phyloP scores from a whole-genome alignment of 2,888 invertebrate species.

The Meganola albula region DNA sequence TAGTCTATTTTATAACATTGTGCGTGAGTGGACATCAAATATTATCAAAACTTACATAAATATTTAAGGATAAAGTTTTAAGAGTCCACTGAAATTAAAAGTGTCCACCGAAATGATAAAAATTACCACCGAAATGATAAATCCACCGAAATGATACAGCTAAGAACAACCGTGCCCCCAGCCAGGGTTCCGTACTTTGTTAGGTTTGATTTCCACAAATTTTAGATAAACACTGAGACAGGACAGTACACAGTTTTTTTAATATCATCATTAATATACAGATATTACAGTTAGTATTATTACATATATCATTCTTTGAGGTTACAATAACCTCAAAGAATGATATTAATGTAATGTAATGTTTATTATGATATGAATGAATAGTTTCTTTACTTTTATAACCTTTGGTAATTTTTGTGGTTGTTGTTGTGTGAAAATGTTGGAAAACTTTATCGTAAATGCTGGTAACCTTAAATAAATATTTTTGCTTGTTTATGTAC shows the following conservation, averaged over 20 bases:
- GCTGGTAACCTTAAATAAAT: neutral
- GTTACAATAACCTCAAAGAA: conserved; percentile 1
- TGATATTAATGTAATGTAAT: conserved; percentile 1
- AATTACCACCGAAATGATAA: conserved; percentile 4
- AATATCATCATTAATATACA: conserved; percentile 1
- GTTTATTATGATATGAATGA: neutral
- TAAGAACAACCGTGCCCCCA: too few relatives aligned
- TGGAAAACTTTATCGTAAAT: conserved; percentile 1
- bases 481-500: neutral
- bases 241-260: too few relatives aligned
- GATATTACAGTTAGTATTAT: conserved; percentile 2
- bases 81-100: conserved; percentile 4
- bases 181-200: conserved; percentile 4
- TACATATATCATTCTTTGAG: conserved; percentile 1
- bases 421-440: conserved; percentile 1
- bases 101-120: conserved; percentile 3
- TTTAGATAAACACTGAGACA: too few relatives aligned
- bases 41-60: conserved; percentile 5
- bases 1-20: conserved; percentile 1
- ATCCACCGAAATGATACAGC: conserved; percentile 5
- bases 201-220: too few relatives aligned
- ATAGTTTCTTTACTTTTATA: neutral
- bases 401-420: neutral
- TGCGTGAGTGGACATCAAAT: conserved; percentile 1
- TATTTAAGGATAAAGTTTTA: conserved; percentile 4